phyloP scores from a whole-genome alignment of 2,888 invertebrate genomes.

The Isoperla grammatica region DNA sequence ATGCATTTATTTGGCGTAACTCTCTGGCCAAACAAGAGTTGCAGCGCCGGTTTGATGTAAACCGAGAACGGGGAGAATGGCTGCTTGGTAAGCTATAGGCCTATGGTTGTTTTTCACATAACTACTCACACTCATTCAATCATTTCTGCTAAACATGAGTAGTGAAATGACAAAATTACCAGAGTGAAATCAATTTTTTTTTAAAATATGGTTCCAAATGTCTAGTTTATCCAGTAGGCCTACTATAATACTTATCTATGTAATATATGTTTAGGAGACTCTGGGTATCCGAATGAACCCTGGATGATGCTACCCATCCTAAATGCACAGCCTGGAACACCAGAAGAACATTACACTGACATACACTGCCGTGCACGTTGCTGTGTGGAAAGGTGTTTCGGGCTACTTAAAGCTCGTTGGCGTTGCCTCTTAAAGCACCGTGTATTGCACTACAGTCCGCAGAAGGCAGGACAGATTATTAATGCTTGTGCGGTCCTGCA shows the following conservation, averaged over 20 bases:
- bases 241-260: too few species aligned
- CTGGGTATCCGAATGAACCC: slow-evolving; percentile 22
- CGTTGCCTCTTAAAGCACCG: slow-evolving; percentile 17
- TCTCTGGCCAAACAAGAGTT: too few species aligned
- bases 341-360: slow-evolving; percentile 18
- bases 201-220: too few species aligned
- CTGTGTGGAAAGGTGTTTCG: slow-evolving; percentile 21
- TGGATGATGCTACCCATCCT: slow-evolving; percentile 21
- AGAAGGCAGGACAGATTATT: slow-evolving; percentile 4
- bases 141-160: not conserved
- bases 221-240: too few species aligned
- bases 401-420: slow-evolving; percentile 19
- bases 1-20: too few species aligned
- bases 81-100: slow-evolving; percentile 1
- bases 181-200: too few species aligned
- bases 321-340: slow-evolving; percentile 13
- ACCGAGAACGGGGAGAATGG: not conserved
- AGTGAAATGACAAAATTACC: too few species aligned
- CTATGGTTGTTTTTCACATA: not conserved
- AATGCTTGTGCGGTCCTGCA: slow-evolving; percentile 16
- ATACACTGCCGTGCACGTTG: not conserved
- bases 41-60: too few species aligned
- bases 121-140: too few species aligned
- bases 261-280: slow-evolving; percentile 15
- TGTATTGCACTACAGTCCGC: slow-evolving; percentile 7